Evolutionary conservation across 2,113 vertebrate species (phyloP).

Genomic region (Ptychochromis oligacanthus): DNA sequence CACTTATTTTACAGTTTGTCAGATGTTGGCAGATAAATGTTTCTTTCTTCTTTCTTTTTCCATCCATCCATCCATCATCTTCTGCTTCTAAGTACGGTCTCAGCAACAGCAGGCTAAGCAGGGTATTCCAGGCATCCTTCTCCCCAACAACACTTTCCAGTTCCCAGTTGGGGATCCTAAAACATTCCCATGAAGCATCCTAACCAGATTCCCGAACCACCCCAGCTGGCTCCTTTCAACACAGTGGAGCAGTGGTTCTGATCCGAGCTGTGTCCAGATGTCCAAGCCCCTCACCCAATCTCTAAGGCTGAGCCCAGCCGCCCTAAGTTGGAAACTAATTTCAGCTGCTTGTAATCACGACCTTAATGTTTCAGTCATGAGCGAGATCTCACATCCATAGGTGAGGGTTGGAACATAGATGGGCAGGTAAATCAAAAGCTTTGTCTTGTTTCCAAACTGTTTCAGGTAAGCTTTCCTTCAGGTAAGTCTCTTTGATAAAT

Average conservation of each 20-base stretch:
- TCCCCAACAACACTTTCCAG: not conserved
- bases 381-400: not conserved
- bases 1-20: not conserved
- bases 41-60: not conserved
- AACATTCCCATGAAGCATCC: too few relatives aligned
- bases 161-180: too few relatives aligned
- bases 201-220: too few relatives aligned
- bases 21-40: not conserved
- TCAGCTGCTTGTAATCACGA: fast-evolving
- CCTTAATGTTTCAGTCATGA: not conserved
- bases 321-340: not conserved
- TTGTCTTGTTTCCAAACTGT: not conserved
- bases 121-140: not conserved
- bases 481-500: too few relatives aligned
- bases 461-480: not conserved
- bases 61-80: too few relatives aligned
- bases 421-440: not conserved
- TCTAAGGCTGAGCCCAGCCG: too few relatives aligned
- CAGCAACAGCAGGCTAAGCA: not conserved
- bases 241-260: too few relatives aligned
- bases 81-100: too few relatives aligned
- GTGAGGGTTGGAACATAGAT: not conserved
- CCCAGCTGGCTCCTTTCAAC: fast-evolving
- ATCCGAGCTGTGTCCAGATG: not conserved
- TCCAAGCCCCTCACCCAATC: not conserved